Evolutionary conservation across 2,113 vertebrate species (phyloP).

Genomic region (Polypterus bichir): DNA sequence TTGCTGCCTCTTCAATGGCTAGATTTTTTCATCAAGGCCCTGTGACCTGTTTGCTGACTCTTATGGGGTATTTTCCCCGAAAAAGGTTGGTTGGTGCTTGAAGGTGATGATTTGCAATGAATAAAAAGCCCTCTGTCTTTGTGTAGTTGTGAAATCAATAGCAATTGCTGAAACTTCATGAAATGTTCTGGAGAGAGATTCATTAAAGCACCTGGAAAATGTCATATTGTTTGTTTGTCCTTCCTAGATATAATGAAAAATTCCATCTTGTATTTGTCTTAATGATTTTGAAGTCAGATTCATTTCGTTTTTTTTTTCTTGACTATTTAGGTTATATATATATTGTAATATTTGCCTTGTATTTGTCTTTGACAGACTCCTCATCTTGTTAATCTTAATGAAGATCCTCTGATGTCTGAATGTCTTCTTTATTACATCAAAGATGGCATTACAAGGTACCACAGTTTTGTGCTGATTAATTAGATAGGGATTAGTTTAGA

Average conservation of each 20-base stretch:
- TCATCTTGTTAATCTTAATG: slow-evolving; percentile 94
- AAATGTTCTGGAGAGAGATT: too few relatives aligned
- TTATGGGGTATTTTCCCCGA: slow-evolving; percentile 79
- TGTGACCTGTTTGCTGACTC: slow-evolving; percentile 88
- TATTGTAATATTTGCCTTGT: slow-evolving; percentile 9
- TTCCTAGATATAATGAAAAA: too few relatives aligned
- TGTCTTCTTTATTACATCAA: slow-evolving; percentile 98
- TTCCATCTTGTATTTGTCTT: too few relatives aligned
- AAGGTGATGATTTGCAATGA: not conserved
- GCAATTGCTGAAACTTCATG: too few relatives aligned
- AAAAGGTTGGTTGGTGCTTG: slow-evolving; percentile 64
- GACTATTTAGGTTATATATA: not conserved
- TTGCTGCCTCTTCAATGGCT: slow-evolving; percentile 41
- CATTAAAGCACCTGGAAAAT: too few relatives aligned
- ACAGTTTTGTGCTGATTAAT: slow-evolving; percentile 12
- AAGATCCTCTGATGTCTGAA: slow-evolving; percentile 97
- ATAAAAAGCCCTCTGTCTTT: too few relatives aligned
- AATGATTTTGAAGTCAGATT: too few relatives aligned
- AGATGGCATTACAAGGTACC: slow-evolving; percentile 91
- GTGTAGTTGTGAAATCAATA: too few relatives aligned
- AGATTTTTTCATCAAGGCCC: slow-evolving; percentile 69
- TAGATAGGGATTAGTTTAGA: not conserved
- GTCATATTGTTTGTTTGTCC: too few relatives aligned
- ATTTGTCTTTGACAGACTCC: slow-evolving; percentile 67
- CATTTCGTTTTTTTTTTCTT: too few relatives aligned